Base-by-base conservation (phyloP, 2,113 vertebrate species). In the Gadus chalcogrammus region DNA sequence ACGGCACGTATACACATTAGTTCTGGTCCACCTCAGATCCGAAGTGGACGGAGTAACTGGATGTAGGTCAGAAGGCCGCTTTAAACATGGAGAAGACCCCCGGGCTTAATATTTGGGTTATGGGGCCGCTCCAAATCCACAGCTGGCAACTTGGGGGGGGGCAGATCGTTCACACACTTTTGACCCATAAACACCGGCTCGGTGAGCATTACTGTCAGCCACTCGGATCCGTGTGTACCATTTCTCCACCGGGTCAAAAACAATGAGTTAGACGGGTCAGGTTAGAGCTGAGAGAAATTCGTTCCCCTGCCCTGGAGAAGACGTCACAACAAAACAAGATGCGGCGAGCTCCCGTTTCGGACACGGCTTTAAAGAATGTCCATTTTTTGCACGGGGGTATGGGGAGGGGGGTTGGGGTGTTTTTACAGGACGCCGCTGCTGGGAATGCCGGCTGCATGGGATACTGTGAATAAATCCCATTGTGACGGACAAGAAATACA, bases 211-310 rank as follows among this genome's bases (percentile, higher is more conserved):
- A 82, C 79, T 77, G 83, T 85, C 86, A 84, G 77, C 60, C 69
- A 4, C 58, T 58, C 65, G 64, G 67, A 81, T 85, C 82, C 87
- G 84, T 84, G 83, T 90, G 87, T 87, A 86, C 74, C 82, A 85
- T 90, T 68, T 83, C 83, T 86, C 83, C 79, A 81, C 69, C 20
- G 31, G 24, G 73, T 66, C 64, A 83, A 82, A 83, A 83, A 84
- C 79, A 82, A 65, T 70, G 60, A 69, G 76, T 71, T 71, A 64
- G 48, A 64, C 64, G 71, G 70, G 65, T 86, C 79, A 63, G 70
- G 73, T 83, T 84, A 65, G 71, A 81, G 71, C 22, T 1, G 60
- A 64, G 68, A 64, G 64, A 72, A 80, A 70, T 81, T 55, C 24
- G 77, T 77, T 17, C 67, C 67, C 72, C 70, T 48, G 64, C 31